Conservation (phyloP, 2,113 vertebrate species). For the Rhea americana region DNA sequence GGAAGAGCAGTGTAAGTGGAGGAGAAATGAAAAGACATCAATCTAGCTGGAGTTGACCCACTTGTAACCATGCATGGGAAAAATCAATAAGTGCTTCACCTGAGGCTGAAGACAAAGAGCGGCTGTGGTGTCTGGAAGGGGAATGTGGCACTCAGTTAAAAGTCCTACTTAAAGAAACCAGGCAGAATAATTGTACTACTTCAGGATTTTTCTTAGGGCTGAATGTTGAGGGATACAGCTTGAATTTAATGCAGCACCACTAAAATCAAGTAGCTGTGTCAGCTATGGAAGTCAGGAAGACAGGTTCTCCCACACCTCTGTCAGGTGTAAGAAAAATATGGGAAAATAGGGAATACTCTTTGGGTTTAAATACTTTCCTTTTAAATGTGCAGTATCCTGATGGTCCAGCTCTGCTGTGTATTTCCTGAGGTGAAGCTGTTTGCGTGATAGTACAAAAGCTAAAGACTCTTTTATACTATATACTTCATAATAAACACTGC, state of each 20-base stretch:
- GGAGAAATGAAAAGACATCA: background rate
- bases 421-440: background rate
- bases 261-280: background rate
- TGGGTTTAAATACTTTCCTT: background rate
- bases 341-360: background rate
- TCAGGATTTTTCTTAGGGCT: background rate
- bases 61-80: background rate
- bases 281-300: background rate
- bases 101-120: background rate
- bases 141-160: background rate
- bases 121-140: background rate
- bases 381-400: rapidly evolving
- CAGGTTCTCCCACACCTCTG: background rate
- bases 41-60: background rate
- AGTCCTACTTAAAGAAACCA: background rate
- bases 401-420: rapidly evolving
- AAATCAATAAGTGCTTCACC: background rate
- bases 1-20: background rate
- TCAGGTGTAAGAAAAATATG: background rate
- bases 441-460: background rate
- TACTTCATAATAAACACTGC: background rate
- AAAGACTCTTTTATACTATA: background rate
- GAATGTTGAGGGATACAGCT: background rate
- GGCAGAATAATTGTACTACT: background rate
- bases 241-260: background rate